Evolutionary conservation across 2,113 vertebrate species (phyloP), one percentile per base, ranked within the genome.

Genomic region (Callionymus lyra): DNA sequence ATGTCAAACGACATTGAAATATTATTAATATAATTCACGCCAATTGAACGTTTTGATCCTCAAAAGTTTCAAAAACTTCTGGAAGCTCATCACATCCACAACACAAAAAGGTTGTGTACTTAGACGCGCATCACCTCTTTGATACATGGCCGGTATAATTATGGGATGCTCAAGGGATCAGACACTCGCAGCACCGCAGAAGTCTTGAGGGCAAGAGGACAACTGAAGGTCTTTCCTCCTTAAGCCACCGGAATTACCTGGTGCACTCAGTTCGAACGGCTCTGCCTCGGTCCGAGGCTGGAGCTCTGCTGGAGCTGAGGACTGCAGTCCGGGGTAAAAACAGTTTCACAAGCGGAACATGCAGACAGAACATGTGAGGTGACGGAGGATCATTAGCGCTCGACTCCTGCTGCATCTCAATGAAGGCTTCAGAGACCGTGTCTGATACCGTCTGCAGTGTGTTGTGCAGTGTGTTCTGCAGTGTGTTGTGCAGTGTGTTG

Each of bases 191-290:
- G 56, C 61, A 14, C 39, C 10, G 17, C 44, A 52, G 65, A 61
- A 64, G 56, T 49, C 49, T 51, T 31, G 44, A 68, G 52, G 59
- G 59, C 53, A 50, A 32, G 40, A 64, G 59, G 66, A 58, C 57
- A 59, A 68, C 53, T 50, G 37, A 54, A 59, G 53, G 72, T 38
- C 53, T 32, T 53, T 68, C 65, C 70, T 56, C 43, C 36, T 35
- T 53, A 54, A 60, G 47, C 60, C 47, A 46, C 53, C 70, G 62
- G 56, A 72, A 76, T 72, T 71, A 79, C 71, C 79, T 73, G 65
- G 63, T 67, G 65, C 70, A 52, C 53, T 71, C 70, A 63, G 56
- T 78, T 63, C 70, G 63, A 77, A 65, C 65, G 43, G 70, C 47
- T 11, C 53, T 65, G 65, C n/a, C n/a, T n/a, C n/a, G n/a, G n/a